Evolutionary conservation across 2,113 vertebrate species (phyloP), one percentile per base, ranked within the genome.

Genomic region (Pseudorasbora parva): DNA sequence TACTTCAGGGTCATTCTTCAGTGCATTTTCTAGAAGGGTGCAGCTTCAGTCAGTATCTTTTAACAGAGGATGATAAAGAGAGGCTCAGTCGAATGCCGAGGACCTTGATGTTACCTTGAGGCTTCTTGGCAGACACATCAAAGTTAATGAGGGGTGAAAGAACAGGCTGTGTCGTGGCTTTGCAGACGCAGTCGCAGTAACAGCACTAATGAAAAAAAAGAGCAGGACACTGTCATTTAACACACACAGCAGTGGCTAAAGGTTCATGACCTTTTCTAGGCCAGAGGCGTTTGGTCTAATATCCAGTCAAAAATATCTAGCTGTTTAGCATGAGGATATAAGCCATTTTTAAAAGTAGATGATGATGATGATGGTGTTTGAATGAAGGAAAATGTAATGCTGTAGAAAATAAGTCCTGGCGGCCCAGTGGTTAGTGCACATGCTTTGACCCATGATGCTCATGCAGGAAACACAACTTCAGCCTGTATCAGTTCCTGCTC

Each of bases 91-190:
- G 4, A 1, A 47, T 45, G 47, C 47, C 5, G 19, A 79, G 60
- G 78, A 82, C 83, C 86, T 89, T 89, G 82, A 83, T 4, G 59
- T 87, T 84, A 90, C 88, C 82, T 86, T 86, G 84, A 90, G 76
- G 77, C 80, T 79, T 82, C 73, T 81, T 83, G 89, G 82, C 86
- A 86, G 64, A 57, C 62, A 76, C 64, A 83, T 87, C 82, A 84
- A 66, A 87, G 72, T 78, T 88, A 87, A 90, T 90, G 85, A 90
- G 82, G 84, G 54, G 84, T 80, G 81, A 85, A 87, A 84, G 69
- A 68, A 84, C 69, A 73, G 49, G 27, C 82, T 86, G 77, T 83
- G 73, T 82, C 60, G 73, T 85, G 56, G 12, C 66, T 69, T 66
- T 75, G 64, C 85, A 33, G 30, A 57, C 14, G 64, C 60, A 19